Evolutionary conservation across 1,140 invertebrate species (phyloP), one percentile per base, ranked within the genome.

Genomic region (Antheraea mylitta): DNA sequence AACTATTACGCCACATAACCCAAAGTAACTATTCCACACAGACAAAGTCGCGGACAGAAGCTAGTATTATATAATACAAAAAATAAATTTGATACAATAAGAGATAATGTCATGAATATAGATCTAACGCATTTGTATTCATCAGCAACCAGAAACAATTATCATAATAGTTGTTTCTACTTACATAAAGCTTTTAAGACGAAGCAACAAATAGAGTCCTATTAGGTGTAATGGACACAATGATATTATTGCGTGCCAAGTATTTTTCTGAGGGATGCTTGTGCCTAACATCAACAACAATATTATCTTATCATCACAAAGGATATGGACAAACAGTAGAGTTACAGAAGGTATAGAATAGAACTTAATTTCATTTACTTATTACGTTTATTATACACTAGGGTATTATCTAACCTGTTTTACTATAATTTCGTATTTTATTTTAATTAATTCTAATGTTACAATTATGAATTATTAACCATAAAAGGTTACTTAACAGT

Each of bases 131-230:
- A 53, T 53, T 6, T 53, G 45, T 53, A 53, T 53, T 53, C 45
- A 53, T 53, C 45, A 16, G 16, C 1, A 53, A 13, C 45, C 45
- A 53, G 45, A 53, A 53, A 53, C 45, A 53, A 53, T 53, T 53
- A 53, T 53, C 13, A 53, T 53, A 53, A 53, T 53, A 53, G 45
- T 53, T 53, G 45, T 53, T 53, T 53, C 16, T 53, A 53, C 45
- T 53, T 53, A 13, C 45, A 53, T 53, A 16, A 53, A 53, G 45
- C 45, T 53, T 53, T 53, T 13, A 53, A 53, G 16, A 53, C 45
- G 16, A 53, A 53, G 16, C 45, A 53, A 53, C 45, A 53, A 16
- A 53, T 53, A 16, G 45, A 53, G 45, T 13, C 16, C 4, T 53
- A 53, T 53, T 13, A 16, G 45, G 45, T 53, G 13, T 53, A 53